phyloP scores from a whole-genome alignment of 2,797 vertebrate genomes.

The Silurus lanzhouensis region DNA sequence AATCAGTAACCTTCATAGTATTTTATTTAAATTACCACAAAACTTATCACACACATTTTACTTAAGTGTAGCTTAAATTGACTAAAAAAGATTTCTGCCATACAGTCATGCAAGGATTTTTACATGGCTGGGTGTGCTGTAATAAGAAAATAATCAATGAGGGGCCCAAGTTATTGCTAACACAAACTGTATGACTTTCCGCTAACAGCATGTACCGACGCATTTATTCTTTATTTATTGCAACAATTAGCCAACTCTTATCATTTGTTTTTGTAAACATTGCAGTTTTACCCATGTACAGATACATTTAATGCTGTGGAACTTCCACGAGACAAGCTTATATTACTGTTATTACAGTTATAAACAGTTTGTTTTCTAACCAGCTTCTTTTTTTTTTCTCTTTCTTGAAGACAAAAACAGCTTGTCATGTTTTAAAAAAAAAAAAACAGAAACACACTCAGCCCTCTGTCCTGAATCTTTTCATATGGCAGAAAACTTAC shows the following conservation, averaged over 20 bases:
- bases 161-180: background rate
- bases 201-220: background rate
- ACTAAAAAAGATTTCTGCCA: background rate
- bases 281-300: background rate
- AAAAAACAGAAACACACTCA: background rate
- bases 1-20: background rate
- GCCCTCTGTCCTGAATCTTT: background rate
- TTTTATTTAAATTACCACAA: background rate
- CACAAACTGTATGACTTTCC: background rate
- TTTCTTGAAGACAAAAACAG: constrained; percentile 1
- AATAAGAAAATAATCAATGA: background rate
- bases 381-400: background rate
- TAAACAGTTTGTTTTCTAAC: background rate
- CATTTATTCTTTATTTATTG: background rate
- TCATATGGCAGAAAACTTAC: background rate
- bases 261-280: background rate
- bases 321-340: background rate
- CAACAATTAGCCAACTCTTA: background rate
- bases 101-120: background rate
- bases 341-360: background rate
- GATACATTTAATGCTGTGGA: background rate
- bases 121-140: background rate
- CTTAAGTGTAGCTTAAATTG: background rate
- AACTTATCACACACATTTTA: background rate
- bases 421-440: background rate